Evolutionary conservation across 1,140 invertebrate species (phyloP).

Genomic region (Euura saliciscinereae): DNA sequence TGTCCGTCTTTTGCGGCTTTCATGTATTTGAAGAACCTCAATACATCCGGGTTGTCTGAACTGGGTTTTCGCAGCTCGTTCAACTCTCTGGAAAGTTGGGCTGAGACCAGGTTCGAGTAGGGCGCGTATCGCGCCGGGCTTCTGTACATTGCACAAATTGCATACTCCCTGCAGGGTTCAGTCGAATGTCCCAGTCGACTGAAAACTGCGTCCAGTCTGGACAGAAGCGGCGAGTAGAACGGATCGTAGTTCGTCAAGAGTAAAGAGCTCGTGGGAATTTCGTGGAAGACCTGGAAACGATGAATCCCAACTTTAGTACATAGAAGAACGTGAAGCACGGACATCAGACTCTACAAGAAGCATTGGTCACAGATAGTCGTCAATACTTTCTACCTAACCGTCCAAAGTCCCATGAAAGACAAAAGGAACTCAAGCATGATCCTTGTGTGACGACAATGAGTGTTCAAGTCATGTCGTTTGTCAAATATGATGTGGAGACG

Average conservation of each 20-base stretch:
- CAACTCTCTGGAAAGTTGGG: conserved; percentile 82
- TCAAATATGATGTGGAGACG: no score
- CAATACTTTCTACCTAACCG: no score
- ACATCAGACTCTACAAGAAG: no score
- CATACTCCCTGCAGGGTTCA: conserved; percentile 78
- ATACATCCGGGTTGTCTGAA: conserved; percentile 81
- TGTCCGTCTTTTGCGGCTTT: conserved; percentile 85
- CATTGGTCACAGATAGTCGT: no score
- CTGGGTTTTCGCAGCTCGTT: conserved; percentile 82
- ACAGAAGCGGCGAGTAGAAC: conserved; percentile 83
- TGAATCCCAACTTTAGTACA: no score
- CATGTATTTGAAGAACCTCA: conserved; percentile 88
- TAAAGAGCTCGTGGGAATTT: conserved; percentile 80
- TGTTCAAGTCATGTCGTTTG: neutral
- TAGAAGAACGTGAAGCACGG: no score
- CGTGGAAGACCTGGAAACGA: conserved; percentile 75
- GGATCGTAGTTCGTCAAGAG: conserved; percentile 85
- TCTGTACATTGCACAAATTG: conserved; percentile 85
- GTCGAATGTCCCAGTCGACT: conserved; percentile 72
- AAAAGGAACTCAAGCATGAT: no score
- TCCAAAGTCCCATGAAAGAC: no score
- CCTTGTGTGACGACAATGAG: neutral
- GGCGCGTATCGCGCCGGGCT: conserved; percentile 85
- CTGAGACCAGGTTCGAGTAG: conserved; percentile 85
- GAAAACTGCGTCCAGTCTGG: conserved; percentile 81